Evolutionary conservation across 35 echinoderm and acorn worm genomes (phyloP).

Genomic region (Ptychodera flava): DNA sequence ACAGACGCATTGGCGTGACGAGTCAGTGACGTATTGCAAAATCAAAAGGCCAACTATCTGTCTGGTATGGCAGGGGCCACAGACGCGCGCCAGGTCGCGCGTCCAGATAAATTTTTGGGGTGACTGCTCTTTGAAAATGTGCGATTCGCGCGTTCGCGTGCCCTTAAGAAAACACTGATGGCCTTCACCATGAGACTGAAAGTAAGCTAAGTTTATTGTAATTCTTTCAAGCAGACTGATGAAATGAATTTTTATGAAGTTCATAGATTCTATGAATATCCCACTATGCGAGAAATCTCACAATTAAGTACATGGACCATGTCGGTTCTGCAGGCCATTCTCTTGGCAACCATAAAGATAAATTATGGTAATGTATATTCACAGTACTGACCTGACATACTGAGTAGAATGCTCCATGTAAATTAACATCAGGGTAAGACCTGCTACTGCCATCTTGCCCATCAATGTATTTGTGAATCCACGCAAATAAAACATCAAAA

Average conservation of each 20-base stretch:
- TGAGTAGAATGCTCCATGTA: constrained; percentile 87
- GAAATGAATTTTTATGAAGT: neutral
- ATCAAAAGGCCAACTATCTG: too few species aligned
- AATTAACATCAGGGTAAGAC: constrained; percentile 32
- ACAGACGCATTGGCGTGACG: too few species aligned
- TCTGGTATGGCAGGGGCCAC: too few species aligned
- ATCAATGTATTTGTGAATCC: constrained; percentile 85
- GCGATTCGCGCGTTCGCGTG: too few species aligned
- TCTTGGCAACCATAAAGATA: neutral
- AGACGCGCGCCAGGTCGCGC: too few species aligned
- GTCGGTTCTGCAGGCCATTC: constrained; percentile 5
- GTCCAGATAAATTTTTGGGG: too few species aligned
- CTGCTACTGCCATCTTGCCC: constrained; percentile 62
- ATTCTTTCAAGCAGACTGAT: neutral
- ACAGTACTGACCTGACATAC: constrained; percentile 73
- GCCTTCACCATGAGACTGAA: too few species aligned
- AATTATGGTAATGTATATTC: neutral
- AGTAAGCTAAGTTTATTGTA: too few species aligned
- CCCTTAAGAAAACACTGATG: too few species aligned
- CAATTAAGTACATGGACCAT: neutral
- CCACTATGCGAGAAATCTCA: constrained; percentile 27
- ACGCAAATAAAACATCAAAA: constrained; percentile 66
- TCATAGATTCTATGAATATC: neutral
- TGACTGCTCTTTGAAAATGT: too few species aligned
- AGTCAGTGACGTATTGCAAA: too few species aligned